phyloP scores from a whole-genome alignment of 2,113 vertebrate species.

The Oryzias celebensis region DNA sequence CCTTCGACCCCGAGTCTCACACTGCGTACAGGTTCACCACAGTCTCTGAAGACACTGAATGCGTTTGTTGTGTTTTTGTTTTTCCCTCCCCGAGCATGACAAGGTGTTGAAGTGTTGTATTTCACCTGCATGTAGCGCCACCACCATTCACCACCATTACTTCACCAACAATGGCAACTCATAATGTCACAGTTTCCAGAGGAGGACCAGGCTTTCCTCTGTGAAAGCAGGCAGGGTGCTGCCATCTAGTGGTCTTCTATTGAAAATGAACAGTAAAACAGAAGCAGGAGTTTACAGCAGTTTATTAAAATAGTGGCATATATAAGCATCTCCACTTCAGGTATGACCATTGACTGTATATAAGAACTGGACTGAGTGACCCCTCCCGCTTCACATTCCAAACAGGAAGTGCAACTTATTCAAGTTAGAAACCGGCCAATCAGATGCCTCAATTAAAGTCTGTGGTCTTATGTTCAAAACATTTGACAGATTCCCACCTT shows the following conservation, averaged over 20 bases:
- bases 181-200: conserved; percentile 69
- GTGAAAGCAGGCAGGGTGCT: conserved; percentile 20
- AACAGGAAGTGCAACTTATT: too few species aligned
- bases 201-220: not conserved
- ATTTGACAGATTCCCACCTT: too few species aligned
- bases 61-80: conserved; percentile 20
- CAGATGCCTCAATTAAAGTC: too few species aligned
- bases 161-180: conserved; percentile 56
- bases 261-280: not conserved
- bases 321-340: too few species aligned
- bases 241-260: conserved; percentile 60
- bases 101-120: conserved; percentile 19
- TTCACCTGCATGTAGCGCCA: conserved; percentile 66
- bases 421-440: too few species aligned
- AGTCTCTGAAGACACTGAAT: conserved; percentile 16
- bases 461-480: too few species aligned
- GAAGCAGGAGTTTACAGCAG: not conserved
- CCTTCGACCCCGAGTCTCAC: conserved; percentile 22
- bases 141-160: conserved; percentile 13
- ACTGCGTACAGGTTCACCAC: conserved; percentile 27
- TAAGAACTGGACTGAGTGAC: too few species aligned
- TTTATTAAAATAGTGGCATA: too few species aligned
- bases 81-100: conserved; percentile 57
- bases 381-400: too few species aligned
- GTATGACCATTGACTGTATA: too few species aligned